Evolutionary conservation across 2,113 vertebrate species (phyloP), one percentile per base, ranked within the genome.

Genomic region (Larimichthys polyactis): DNA sequence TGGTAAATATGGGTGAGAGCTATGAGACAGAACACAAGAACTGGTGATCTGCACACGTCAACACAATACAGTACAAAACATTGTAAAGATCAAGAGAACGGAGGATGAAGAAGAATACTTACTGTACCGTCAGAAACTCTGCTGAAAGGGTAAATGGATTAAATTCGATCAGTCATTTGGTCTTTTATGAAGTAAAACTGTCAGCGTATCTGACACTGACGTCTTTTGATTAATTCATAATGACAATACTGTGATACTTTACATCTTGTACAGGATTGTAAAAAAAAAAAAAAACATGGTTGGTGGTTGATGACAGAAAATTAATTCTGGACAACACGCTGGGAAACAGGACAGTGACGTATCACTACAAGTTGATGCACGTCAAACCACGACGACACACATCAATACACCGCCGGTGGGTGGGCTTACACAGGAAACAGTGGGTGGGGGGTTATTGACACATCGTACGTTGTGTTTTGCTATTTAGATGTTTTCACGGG

Each of bases 1-100:
- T 82, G 44, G 79, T 75, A 84, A 78, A 81, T 75, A 85, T 76
- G 67, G 68, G 19, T 29, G 14, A n/a, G 58, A 83, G 27, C 27
- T 27, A 62, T 73, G 14, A 48, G 9, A 36, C 15, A 36, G 48
- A 51, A 68, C 32, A 27, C 14, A 22, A 19, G 46, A 69, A 9
- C 55, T 1, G 5, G 27, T 55, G 66, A 36, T 84, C 29, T 71
- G n/a, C 60, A 62, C 55, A 67, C 11, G 43, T 44, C 16, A 76
- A 48, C 27, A 79, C 65, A 55, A 52, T 65, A n/a, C 22, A 29
- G 14, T 65, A 59, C 48, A 71, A 46, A n/a, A 75, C 51, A 20
- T 32, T 68, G 63, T 80, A 60, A 71, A 46, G 17, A 60, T 19
- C 22, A 48, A 54, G 16, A 65, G 19, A 64, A 22, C 8, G 8